Evolutionary conservation across 2,797 vertebrate genomes (phyloP).

Genomic region (Sylvia borin): DNA sequence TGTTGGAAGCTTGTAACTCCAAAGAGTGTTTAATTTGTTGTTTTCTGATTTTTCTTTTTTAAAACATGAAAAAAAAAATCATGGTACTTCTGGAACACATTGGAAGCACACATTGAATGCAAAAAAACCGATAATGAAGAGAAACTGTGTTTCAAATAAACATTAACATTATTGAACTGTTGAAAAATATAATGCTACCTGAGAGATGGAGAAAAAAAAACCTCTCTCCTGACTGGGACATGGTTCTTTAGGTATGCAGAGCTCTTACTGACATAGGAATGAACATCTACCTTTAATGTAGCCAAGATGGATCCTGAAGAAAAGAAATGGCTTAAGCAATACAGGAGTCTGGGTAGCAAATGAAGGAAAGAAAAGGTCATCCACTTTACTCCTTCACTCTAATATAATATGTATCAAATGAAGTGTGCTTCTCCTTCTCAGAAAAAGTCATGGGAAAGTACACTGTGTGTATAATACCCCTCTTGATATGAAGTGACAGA

Average conservation of each 20-base stretch:
- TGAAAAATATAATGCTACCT: not conserved
- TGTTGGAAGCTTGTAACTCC: not conserved
- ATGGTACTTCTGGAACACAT: not conserved
- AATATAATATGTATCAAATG: not conserved
- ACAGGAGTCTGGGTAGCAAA: not conserved
- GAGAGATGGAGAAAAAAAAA: not conserved
- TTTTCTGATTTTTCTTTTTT: not conserved
- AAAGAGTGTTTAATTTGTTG: not conserved
- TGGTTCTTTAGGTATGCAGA: not conserved
- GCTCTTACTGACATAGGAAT: not conserved
- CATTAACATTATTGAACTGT: not conserved
- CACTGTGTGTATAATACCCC: not conserved
- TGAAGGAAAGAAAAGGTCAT: not conserved
- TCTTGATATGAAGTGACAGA: not conserved
- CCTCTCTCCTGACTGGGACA: not conserved
- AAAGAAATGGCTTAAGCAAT: not conserved
- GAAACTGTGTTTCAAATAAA: not conserved
- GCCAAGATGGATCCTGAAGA: not conserved
- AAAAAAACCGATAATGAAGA: not conserved
- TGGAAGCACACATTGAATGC: not conserved
- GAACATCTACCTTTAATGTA: not conserved
- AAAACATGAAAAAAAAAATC: not conserved
- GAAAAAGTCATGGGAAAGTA: not conserved
- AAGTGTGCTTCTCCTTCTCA: not conserved
- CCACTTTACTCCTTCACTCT: not conserved